Base-by-base conservation (phyloP, 1,140 invertebrate genomes). In the Drosophila equinoxialis region DNA sequence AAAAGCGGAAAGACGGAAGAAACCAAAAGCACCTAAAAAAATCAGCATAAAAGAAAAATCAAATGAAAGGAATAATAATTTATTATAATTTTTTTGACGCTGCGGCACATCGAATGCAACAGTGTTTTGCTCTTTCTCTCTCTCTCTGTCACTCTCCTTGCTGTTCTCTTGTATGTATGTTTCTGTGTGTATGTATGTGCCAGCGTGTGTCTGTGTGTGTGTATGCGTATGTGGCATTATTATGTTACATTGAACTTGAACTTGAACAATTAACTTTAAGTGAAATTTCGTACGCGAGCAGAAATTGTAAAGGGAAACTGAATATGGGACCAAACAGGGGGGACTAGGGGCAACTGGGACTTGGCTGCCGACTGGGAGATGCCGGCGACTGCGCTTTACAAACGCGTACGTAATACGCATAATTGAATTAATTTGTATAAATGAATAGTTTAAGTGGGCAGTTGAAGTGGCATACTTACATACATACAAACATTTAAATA, bases 401-500 rank as follows among this genome's bases (percentile, higher is more conserved):
- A 81, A 69, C 84, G 84, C 84, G 84, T 89, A 89, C 84, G 84
- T 89, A 89, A 89, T 89, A 89, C 84, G 84, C 84, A 89, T 89
- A 89, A 89, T 89, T 89, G 84, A 89, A 89, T 89, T 89, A 89
- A 89, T 89, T 89, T 89, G 84, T 89, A 89, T 89, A 89, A 89
- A 89, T 89, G 84, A 89, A 89, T 89, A 89, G 84, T 89, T 89
- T 89, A 89, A 89, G 84, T 89, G 84, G 84, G 71, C 84, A 78
- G 77, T 71, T 78, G 72, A 45, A 33, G 37, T 68, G 51, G 30
- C 37, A 39, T 39, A 39, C 37, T 11, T 13, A 39, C 10, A 39
- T 39, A 39, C 11, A 13, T 39, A n/a, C 37, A 37, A 10, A 37
- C 35, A 30, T 30, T 30, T 30, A 37, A 37, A 11, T 11, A 37